A percentile compares a stretch with the other conserved stretches of the same genome.
Evolutionary conservation across 35 echinoderm and acorn worm species (phyloP).

Genomic region (Lytechinus variegatus): DNA sequence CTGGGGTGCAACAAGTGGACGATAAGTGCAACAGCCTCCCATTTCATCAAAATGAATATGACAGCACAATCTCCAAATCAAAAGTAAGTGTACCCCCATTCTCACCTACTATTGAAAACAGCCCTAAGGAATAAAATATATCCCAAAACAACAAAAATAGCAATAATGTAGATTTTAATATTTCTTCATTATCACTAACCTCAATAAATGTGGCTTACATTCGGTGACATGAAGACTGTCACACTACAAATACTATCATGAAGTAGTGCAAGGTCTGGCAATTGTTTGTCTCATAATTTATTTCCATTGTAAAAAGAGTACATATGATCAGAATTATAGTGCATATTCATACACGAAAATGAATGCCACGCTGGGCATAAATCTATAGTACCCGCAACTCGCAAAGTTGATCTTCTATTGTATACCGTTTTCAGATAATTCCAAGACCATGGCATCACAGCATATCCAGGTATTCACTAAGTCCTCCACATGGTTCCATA

Average conservation of each 20-base stretch:
- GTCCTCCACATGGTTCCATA: background rate
- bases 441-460: background rate
- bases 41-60: background rate
- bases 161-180: too few species aligned
- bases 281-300: background rate
- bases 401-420: background rate
- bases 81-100: background rate
- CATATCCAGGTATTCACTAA: background rate
- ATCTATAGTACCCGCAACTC: background rate
- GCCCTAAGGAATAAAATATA: too few species aligned
- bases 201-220: too few species aligned
- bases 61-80: background rate
- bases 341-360: background rate
- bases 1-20: background rate
- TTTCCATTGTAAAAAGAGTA: background rate
- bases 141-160: too few species aligned
- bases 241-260: background rate
- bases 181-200: too few species aligned
- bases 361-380: background rate
- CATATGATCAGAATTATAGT: background rate
- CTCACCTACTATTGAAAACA: too few species aligned
- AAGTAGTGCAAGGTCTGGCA: background rate
- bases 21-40: background rate
- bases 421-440: background rate
- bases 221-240: too few species aligned